Evolutionary conservation across 2,113 vertebrate species (phyloP).

Genomic region (Cranoglanis bouderius): DNA sequence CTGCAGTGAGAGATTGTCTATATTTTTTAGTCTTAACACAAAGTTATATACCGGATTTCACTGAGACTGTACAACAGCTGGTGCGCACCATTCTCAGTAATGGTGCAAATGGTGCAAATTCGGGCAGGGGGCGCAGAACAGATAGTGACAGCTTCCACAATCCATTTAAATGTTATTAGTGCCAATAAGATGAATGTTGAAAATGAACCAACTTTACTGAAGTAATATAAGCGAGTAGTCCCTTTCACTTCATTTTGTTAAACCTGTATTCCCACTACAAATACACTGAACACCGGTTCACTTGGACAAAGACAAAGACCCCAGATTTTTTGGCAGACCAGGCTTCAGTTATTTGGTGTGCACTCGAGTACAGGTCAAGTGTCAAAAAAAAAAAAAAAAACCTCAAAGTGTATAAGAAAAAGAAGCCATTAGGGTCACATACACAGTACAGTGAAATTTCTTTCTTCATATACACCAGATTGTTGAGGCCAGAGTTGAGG

Average conservation of each 20-base stretch:
- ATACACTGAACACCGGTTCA: neutral
- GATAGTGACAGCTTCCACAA: neutral
- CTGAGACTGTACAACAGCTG: neutral
- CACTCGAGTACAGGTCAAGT: neutral
- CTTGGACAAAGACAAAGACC: neutral
- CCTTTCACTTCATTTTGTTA: neutral
- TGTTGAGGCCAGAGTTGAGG: neutral
- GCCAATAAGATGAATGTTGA: neutral
- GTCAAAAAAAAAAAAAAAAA: neutral
- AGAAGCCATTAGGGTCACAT: neutral
- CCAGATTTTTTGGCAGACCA: neutral
- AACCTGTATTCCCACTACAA: neutral
- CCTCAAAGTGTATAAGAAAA: neutral
- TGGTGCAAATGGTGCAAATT: neutral
- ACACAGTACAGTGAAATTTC: neutral
- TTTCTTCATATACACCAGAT: neutral
- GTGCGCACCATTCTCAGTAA: neutral
- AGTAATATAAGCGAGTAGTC: neutral
- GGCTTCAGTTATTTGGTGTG: neutral
- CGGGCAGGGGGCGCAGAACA: neutral
- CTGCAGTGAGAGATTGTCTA: neutral
- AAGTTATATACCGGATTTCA: neutral
- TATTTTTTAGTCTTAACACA: neutral
- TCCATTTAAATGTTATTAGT: neutral
- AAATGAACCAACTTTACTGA: neutral